Conservation (phyloP, 1,140 invertebrate genomes). For the Lethrus apterus region DNA sequence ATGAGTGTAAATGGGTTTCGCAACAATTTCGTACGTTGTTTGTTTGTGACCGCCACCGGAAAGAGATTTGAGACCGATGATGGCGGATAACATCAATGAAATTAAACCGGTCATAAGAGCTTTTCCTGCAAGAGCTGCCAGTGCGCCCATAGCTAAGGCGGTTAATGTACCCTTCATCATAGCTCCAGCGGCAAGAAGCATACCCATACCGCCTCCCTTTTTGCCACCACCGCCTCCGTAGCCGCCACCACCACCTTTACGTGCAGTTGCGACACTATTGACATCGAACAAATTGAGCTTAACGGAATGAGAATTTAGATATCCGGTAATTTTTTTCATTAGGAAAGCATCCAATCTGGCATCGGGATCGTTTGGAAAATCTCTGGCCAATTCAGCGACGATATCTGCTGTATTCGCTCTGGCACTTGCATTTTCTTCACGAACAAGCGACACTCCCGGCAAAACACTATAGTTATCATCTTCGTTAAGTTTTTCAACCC, state of each 20-base stretch:
- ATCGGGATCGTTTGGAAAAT: constrained; percentile 66
- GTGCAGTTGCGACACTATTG: constrained; percentile 45
- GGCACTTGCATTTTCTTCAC: constrained; percentile 55
- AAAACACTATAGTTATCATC: constrained; percentile 56
- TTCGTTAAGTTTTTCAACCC: constrained; percentile 63
- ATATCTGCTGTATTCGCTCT: constrained; percentile 55
- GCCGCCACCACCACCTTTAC: constrained; percentile 45
- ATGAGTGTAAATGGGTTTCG: constrained; percentile 68
- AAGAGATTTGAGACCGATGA: constrained; percentile 68
- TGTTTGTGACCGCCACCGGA: constrained; percentile 58
- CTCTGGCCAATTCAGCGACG: constrained; percentile 61
- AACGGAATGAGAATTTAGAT: constrained; percentile 64
- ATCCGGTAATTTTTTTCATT: constrained; percentile 59
- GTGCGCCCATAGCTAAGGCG: constrained; percentile 63
- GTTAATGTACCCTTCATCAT: constrained; percentile 69
- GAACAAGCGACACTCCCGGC: constrained; percentile 64
- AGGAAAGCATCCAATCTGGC: constrained; percentile 69
- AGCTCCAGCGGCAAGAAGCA: constrained; percentile 49
- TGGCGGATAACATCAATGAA: constrained; percentile 67
- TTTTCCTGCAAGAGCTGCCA: constrained; percentile 74
- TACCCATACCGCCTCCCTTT: constrained; percentile 51
- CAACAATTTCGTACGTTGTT: constrained; percentile 76
- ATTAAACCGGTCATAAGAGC: constrained; percentile 75
- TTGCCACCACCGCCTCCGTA: constrained; percentile 45
- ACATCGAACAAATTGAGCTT: constrained; percentile 64